Percentiles rank a stretch among this genome's conserved stretches.
These are phyloP conservation scores for Coilia nasus DNA, from an alignment of 2,797 vertebrate genomes.

Conservation along the genomic window DNA sequence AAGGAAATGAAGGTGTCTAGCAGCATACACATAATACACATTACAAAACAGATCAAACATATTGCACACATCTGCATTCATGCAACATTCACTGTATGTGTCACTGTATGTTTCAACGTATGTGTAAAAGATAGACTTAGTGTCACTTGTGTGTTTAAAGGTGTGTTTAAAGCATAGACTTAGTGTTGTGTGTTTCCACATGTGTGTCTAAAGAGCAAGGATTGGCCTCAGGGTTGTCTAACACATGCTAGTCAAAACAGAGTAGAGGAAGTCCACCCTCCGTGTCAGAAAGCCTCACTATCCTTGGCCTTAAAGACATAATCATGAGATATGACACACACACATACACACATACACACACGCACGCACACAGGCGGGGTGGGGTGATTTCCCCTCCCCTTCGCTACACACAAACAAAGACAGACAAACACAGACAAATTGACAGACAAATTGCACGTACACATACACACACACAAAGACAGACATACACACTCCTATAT, in stretches of 20 bases:
- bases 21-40: no score
- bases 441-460: no score
- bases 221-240: background rate
- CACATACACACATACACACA: background rate
- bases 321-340: background rate
- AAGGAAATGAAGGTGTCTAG: no score
- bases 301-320: conserved; percentile 2
- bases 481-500: no score
- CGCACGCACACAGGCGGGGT: background rate
- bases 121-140: background rate
- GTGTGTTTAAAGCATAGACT: background rate
- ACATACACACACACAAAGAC: no score
- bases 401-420: background rate
- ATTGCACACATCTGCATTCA: no score
- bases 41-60: no score
- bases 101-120: no score
- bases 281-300: background rate
- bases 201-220: background rate
- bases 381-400: no score
- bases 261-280: background rate
- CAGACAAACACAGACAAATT: no score
- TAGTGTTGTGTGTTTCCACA: background rate
- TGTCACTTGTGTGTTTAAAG: background rate
- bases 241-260: conserved; percentile 1
- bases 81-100: no score